phyloP scores from a whole-genome alignment of 1,140 invertebrate species.

The Hyles vespertilio region DNA sequence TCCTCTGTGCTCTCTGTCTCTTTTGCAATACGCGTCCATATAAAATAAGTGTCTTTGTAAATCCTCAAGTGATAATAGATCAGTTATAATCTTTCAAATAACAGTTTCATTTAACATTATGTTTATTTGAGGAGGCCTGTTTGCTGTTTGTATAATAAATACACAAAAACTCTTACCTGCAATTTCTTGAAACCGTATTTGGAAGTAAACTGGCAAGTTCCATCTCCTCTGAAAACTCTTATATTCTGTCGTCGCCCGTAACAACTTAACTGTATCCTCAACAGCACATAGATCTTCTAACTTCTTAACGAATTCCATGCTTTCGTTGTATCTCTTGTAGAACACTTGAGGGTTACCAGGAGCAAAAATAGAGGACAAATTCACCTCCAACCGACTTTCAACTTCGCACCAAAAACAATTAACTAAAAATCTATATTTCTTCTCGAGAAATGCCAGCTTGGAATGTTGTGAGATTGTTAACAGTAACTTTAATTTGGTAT shows the following conservation, averaged over 20 bases:
- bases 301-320: slow-evolving; percentile 85
- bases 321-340: slow-evolving; percentile 88
- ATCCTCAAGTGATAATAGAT: no score
- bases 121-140: no score
- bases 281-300: slow-evolving; percentile 83
- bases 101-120: no score
- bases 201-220: slow-evolving; percentile 97
- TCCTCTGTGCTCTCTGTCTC: no score
- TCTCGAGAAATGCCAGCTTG: slow-evolving; percentile 77
- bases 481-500: slow-evolving; percentile 79
- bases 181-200: slow-evolving; percentile 95
- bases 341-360: slow-evolving; percentile 94
- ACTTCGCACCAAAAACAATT: slow-evolving; percentile 94
- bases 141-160: neutral
- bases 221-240: slow-evolving; percentile 88
- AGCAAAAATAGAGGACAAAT: slow-evolving; percentile 89
- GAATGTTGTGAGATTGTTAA: slow-evolving; percentile 78
- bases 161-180: slow-evolving; percentile 71
- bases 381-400: slow-evolving; percentile 84
- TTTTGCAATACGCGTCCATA: no score
- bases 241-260: slow-evolving; percentile 81
- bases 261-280: slow-evolving; percentile 70
- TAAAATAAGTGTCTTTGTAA: no score
- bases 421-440: slow-evolving; percentile 90
- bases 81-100: no score